Evolutionary conservation across 2,113 vertebrate species (phyloP).

Genomic region (Lathamus discolor): DNA sequence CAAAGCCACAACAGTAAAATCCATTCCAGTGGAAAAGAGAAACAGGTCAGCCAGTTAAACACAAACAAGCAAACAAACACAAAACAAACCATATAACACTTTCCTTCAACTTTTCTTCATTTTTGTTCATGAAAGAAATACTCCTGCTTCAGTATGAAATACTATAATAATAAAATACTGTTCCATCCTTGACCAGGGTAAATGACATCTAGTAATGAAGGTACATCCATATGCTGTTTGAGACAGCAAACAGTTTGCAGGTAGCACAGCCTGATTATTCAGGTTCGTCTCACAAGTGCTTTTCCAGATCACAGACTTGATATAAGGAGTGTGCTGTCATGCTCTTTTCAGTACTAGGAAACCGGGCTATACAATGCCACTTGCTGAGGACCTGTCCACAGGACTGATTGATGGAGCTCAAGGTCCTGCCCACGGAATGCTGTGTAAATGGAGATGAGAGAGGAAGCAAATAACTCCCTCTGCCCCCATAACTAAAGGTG

Average conservation of each 20-base stretch:
- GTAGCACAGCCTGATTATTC: not conserved
- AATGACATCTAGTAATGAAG: not conserved
- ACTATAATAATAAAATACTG: not conserved
- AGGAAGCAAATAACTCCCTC: not conserved
- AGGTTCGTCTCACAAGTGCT: not conserved
- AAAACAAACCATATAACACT: not conserved
- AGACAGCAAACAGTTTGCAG: not conserved
- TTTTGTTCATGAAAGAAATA: not conserved
- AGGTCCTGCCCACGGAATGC: not conserved
- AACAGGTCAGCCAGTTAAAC: not conserved
- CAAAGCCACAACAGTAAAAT: not conserved
- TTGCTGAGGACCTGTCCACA: accelerated
- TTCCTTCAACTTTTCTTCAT: not conserved
- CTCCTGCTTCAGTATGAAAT: not conserved
- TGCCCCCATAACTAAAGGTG: not conserved
- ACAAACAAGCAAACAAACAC: not conserved
- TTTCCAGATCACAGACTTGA: not conserved
- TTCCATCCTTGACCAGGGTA: not conserved
- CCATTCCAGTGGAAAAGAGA: not conserved
- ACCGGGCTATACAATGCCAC: too few species aligned
- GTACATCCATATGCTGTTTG: not conserved
- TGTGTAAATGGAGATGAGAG: not conserved
- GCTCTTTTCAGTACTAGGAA: not conserved
- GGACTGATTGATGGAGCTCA: not conserved
- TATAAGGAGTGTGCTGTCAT: not conserved